These are phyloP conservation scores for Panagrolaimus sp. DNA, from an alignment of 1,140 invertebrate genomes.

Conservation along the genomic window DNA sequence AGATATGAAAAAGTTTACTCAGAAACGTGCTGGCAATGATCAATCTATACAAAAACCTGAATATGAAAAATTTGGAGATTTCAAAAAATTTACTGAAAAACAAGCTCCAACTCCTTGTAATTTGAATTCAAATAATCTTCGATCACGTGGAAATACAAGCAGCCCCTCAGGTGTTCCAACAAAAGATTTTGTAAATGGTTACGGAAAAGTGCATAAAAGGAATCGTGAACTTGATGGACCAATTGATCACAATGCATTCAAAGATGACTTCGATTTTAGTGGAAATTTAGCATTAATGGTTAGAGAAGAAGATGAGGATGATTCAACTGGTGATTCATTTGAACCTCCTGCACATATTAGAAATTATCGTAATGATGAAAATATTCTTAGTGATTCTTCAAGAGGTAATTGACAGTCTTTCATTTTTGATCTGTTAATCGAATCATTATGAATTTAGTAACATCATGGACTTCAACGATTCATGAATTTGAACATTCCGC, in stretches of 20 bases:
- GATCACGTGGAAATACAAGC: constrained; percentile 1
- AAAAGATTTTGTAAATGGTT: constrained; percentile 47
- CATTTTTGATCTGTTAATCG: too few relatives aligned
- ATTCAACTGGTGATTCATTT: neutral
- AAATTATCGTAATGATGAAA: constrained; percentile 51
- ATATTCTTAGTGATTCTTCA: constrained; percentile 46
- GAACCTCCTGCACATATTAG: constrained; percentile 14
- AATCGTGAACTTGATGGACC: constrained; percentile 30
- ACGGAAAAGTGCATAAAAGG: constrained; percentile 23
- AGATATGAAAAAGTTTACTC: constrained; percentile 31
- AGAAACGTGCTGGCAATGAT: constrained; percentile 29
- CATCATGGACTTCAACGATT: constrained; percentile 32
- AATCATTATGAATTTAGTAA: too few relatives aligned
- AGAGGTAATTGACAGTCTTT: too few relatives aligned
- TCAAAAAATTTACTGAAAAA: constrained; percentile 34
- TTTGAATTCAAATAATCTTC: neutral
- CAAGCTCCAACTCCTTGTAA: constrained; percentile 26
- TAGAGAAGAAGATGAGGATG: constrained; percentile 32
- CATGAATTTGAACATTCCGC: neutral
- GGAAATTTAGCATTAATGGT: constrained; percentile 50
- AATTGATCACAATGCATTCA: constrained; percentile 42
- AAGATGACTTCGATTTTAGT: constrained; percentile 51
- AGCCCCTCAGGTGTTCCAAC: constrained; percentile 46
- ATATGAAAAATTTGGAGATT: constrained; percentile 24
- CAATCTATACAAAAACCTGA: too few relatives aligned